A percentile compares a stretch with the other conserved stretches of the same genome.
Conservation (phyloP, 2,888 invertebrate species). For the Pammene aurita region DNA sequence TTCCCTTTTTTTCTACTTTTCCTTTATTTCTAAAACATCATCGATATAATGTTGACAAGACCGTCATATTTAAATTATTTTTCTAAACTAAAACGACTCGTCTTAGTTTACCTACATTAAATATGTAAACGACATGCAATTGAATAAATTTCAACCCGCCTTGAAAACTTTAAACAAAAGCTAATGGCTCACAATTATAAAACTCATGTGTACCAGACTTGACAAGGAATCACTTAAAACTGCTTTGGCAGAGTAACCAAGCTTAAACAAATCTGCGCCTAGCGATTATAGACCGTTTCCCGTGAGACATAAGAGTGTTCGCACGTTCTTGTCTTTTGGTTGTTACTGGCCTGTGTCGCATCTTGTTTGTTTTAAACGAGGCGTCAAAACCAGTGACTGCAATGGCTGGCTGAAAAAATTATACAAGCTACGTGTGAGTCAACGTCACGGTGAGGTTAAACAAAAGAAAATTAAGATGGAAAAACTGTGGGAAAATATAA, state of each 20-base stretch:
- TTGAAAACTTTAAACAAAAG: constrained; percentile 50
- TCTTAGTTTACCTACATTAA: constrained; percentile 14
- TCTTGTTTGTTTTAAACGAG: constrained; percentile 32
- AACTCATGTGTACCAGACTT: constrained; percentile 43
- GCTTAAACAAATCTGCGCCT: neutral
- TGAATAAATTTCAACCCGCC: constrained; percentile 57
- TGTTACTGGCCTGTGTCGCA: neutral
- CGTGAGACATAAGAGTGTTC: neutral
- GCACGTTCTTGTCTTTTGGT: neutral
- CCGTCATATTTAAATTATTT: too few species aligned
- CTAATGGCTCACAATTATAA: constrained; percentile 52
- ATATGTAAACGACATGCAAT: constrained; percentile 39
- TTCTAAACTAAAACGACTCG: constrained; percentile 22
- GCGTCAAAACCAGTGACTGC: constrained; percentile 34
- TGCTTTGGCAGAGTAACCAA: constrained; percentile 20
- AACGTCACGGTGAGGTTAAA: neutral
- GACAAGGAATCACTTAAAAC: constrained; percentile 41
- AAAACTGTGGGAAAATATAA: neutral
- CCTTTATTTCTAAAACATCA: too few species aligned
- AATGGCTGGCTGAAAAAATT: constrained; percentile 20
- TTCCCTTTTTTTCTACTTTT: too few species aligned
- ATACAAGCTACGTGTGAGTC: neutral
- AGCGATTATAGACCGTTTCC: neutral
- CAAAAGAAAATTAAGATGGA: neutral
- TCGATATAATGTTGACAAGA: too few species aligned